These are phyloP conservation scores for Silurus asotus DNA, from an alignment of 2,113 vertebrate species.

Conservation along the genomic window DNA sequence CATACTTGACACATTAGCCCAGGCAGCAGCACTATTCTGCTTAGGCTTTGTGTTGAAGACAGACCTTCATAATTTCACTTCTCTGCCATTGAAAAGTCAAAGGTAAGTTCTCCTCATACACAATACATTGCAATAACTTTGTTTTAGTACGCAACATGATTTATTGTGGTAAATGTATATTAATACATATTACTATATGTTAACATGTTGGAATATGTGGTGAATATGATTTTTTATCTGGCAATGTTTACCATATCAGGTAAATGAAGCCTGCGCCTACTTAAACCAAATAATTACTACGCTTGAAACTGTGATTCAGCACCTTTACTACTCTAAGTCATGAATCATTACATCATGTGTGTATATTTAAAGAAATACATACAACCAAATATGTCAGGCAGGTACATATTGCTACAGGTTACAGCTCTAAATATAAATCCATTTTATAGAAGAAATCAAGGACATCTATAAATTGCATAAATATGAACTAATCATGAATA, in stretches of 20 bases:
- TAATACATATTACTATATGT: not conserved
- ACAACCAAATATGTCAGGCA: not conserved
- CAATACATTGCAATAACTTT: not conserved
- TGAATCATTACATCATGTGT: not conserved
- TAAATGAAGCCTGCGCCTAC: not conserved
- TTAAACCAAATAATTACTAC: not conserved
- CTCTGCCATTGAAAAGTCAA: not conserved
- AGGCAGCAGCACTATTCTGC: not conserved
- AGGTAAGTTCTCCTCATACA: slow-evolving; percentile 46
- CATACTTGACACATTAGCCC: not conserved
- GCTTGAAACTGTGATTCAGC: not conserved
- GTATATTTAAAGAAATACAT: not conserved
- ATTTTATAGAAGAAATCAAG: not conserved
- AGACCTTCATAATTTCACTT: slow-evolving; percentile 13
- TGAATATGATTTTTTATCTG: not conserved
- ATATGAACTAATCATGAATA: not conserved
- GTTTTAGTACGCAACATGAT: not conserved
- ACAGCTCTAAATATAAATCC: not conserved
- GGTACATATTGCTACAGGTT: not conserved
- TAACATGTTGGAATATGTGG: not conserved
- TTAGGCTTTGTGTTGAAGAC: not conserved
- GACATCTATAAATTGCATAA: not conserved
- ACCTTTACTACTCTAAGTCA: not conserved
- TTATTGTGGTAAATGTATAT: slow-evolving; percentile 11
- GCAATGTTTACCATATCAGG: not conserved